phyloP scores from a whole-genome alignment of 2,113 vertebrate species.

The Ancistrus triradiatus region DNA sequence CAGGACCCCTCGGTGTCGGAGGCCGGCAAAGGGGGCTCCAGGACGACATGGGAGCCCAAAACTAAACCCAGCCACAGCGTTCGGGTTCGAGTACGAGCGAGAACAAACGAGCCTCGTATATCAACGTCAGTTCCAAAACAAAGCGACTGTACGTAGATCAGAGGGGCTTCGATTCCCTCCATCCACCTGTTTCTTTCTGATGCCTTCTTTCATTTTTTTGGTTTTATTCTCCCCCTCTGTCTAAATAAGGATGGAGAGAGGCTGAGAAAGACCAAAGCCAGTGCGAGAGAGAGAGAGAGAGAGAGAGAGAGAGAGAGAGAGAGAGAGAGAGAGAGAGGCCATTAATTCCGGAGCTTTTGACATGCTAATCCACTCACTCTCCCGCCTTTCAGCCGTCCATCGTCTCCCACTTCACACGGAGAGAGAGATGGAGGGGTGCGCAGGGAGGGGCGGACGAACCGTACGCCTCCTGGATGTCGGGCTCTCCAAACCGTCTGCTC shows the following conservation, averaged over 20 bases:
- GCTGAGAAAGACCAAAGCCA: conserved; percentile 34
- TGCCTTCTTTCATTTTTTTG: conserved; percentile 28
- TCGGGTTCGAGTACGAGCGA: too few species aligned
- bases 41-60: too few species aligned
- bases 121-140: too few species aligned
- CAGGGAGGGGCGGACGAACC: background rate
- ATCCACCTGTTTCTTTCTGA: conserved; percentile 47
- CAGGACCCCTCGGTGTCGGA: too few species aligned
- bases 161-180: conserved; percentile 53
- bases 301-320: conserved; percentile 46
- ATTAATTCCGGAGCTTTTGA: conserved; percentile 83
- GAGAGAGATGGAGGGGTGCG: conserved; percentile 5
- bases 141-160: too few species aligned
- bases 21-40: too few species aligned
- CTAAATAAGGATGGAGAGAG: conserved; percentile 44
- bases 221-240: conserved; percentile 19
- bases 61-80: too few species aligned
- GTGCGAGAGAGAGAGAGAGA: conserved; percentile 46
- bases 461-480: background rate
- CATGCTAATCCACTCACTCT: conserved; percentile 79
- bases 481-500: conserved; percentile 14
- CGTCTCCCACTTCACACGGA: conserved; percentile 61
- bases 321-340: conserved; percentile 57
- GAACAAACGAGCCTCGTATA: too few species aligned
- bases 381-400: conserved; percentile 65